Conservation (phyloP, 2,888 invertebrate genomes). For the Epistrophella euchroma region DNA sequence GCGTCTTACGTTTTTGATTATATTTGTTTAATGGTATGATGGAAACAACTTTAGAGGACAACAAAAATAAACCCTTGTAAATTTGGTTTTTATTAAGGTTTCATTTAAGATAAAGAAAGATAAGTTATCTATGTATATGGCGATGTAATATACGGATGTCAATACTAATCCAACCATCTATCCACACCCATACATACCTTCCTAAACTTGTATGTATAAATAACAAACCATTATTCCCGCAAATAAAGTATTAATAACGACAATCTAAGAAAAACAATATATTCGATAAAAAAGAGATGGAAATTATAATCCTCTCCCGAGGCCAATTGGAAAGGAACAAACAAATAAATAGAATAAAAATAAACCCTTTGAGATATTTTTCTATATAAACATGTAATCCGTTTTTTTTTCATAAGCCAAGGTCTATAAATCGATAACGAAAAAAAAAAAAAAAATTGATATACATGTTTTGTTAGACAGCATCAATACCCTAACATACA, state of each 20-base stretch:
- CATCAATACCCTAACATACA: background rate
- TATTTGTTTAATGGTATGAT: too few relatives aligned
- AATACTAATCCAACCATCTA: background rate
- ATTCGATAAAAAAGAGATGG: background rate
- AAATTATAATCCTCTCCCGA: background rate
- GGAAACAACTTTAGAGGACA: too few relatives aligned
- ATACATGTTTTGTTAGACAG: background rate
- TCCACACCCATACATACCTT: too few relatives aligned
- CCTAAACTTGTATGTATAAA: background rate
- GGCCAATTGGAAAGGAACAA: background rate
- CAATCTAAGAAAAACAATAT: constrained; percentile 6
- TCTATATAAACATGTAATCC: background rate
- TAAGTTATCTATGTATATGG: background rate
- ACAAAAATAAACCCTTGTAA: background rate
- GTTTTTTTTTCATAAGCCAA: constrained; percentile 3
- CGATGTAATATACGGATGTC: background rate
- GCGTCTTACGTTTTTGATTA: too few relatives aligned
- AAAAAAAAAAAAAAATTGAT: background rate
- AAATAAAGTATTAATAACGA: constrained; percentile 9
- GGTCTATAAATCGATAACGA: constrained; percentile 1
- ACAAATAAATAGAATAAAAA: background rate
- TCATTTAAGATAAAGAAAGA: background rate
- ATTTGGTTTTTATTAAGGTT: background rate
- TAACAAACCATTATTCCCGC: background rate
- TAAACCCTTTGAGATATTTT: background rate